These are phyloP conservation scores for Oryzias javanicus DNA, from an alignment of 2,113 vertebrate species.

Conservation along the genomic window DNA sequence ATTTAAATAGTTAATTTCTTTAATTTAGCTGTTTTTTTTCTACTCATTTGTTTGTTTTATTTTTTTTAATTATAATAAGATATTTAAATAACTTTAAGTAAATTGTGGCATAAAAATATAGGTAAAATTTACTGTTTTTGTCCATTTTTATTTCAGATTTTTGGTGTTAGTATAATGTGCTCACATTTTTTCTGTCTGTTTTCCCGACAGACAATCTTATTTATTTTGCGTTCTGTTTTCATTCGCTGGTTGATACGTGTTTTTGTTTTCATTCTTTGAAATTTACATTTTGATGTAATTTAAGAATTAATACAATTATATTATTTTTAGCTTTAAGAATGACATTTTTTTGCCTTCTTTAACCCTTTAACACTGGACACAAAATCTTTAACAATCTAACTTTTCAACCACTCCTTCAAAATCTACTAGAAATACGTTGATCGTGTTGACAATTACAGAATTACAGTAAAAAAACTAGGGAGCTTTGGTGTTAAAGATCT, in stretches of 20 bases:
- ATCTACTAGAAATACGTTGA: too few relatives aligned
- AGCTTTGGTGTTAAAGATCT: not conserved
- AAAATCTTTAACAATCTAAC: too few relatives aligned
- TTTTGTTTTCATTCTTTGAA: constrained; percentile 27
- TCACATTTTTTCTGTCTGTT: not conserved
- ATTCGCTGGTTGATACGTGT: constrained; percentile 2
- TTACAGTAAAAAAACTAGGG: too few relatives aligned
- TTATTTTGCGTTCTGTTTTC: constrained; percentile 6
- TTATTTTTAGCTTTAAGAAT: too few relatives aligned
- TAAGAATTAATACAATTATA: too few relatives aligned
- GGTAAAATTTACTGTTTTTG: not conserved
- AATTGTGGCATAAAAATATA: not conserved
- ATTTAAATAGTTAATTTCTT: not conserved
- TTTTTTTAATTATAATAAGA: constrained; percentile 1
- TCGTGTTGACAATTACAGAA: too few relatives aligned
- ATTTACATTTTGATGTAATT: too few relatives aligned
- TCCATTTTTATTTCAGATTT: not conserved
- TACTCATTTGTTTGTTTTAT: not conserved
- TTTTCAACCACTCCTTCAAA: too few relatives aligned
- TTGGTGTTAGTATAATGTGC: not conserved
- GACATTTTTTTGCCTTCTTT: too few relatives aligned
- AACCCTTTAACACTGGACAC: too few relatives aligned
- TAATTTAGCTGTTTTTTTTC: constrained; percentile 1
- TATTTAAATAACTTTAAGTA: not conserved
- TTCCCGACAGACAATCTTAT: too few relatives aligned